phyloP scores from a whole-genome alignment of 2,888 invertebrate species.

The Orthosia gracilis region DNA sequence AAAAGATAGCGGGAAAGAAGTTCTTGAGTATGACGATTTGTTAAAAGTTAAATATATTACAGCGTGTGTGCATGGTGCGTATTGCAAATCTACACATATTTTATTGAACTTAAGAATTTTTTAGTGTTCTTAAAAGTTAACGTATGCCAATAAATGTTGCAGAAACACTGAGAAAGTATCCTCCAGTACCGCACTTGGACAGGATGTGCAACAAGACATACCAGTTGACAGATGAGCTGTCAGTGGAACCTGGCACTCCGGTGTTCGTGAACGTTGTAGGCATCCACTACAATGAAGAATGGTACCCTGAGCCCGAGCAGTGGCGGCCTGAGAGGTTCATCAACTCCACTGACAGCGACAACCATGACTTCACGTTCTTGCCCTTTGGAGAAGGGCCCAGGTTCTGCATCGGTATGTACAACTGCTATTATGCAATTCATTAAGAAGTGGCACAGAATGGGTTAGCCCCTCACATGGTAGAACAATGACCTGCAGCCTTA shows the following conservation, averaged over 20 bases:
- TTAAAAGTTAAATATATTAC: conserved; percentile 80
- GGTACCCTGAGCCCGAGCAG: conserved; percentile 77
- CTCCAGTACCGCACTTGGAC: conserved; percentile 78
- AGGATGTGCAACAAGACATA: conserved; percentile 76
- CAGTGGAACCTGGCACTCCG: conserved; percentile 77
- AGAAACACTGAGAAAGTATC: conserved; percentile 83
- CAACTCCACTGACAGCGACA: conserved; percentile 74
- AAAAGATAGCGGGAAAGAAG: conserved; percentile 73
- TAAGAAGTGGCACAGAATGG: too few species aligned
- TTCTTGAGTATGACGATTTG: conserved; percentile 82
- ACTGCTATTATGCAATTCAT: not conserved
- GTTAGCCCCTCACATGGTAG: not conserved
- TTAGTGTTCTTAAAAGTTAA: not conserved
- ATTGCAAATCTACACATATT: not conserved
- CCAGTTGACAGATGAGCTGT: conserved; percentile 76
- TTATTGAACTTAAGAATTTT: not conserved
- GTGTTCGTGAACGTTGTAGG: conserved; percentile 80
- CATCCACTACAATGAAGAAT: conserved; percentile 77
- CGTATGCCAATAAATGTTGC: conserved; percentile 43
- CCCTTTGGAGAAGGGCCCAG: conserved; percentile 85
- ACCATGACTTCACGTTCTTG: conserved; percentile 77
- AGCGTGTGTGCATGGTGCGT: conserved; percentile 79
- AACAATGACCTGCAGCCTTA: too few species aligned
- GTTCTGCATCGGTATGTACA: conserved; percentile 75
- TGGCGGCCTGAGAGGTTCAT: conserved; percentile 82